Percentiles rank a stretch among this genome's conserved stretches.
phyloP scores from a whole-genome alignment of 2,888 invertebrate genomes.

The Torymus tubicola region DNA sequence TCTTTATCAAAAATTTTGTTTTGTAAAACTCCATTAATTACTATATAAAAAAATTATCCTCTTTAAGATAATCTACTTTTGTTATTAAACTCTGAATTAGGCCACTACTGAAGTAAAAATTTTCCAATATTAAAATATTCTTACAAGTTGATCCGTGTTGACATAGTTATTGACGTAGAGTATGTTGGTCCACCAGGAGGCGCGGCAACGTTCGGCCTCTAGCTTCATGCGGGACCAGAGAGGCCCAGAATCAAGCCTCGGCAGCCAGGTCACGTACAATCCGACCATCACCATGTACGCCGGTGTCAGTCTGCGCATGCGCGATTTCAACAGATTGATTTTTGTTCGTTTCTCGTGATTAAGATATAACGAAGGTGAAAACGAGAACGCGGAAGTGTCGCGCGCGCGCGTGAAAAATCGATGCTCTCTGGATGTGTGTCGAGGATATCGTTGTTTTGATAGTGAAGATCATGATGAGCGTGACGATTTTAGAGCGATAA shows the following conservation, averaged over 20 bases:
- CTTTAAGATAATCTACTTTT: too few species aligned
- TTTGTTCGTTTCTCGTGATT: not conserved
- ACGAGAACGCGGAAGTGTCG: not conserved
- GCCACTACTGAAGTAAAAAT: too few species aligned
- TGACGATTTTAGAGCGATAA: too few species aligned
- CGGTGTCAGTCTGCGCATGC: constrained; percentile 82
- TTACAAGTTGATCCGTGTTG: constrained; percentile 78
- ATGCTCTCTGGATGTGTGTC: too few species aligned
- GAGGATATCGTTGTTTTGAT: too few species aligned
- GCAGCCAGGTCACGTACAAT: constrained; percentile 85
- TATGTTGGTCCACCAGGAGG: constrained; percentile 86
- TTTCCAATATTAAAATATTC: not conserved
- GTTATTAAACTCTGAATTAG: too few species aligned
- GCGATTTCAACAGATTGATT: constrained; percentile 12
- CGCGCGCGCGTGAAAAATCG: too few species aligned
- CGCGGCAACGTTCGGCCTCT: constrained; percentile 80
- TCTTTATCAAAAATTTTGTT: too few species aligned
- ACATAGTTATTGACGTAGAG: constrained; percentile 86
- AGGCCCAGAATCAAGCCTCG: constrained; percentile 84
- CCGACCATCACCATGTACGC: constrained; percentile 85
- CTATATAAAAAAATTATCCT: too few species aligned
- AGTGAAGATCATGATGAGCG: too few species aligned
- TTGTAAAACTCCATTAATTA: too few species aligned
- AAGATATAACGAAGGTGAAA: too few species aligned
- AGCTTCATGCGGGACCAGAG: constrained; percentile 81